A percentile compares a stretch with the other conserved stretches of the same genome.
These are phyloP conservation scores for Etheostoma spectabile DNA, from an alignment of 2,113 vertebrate species.

Conservation along the genomic window DNA sequence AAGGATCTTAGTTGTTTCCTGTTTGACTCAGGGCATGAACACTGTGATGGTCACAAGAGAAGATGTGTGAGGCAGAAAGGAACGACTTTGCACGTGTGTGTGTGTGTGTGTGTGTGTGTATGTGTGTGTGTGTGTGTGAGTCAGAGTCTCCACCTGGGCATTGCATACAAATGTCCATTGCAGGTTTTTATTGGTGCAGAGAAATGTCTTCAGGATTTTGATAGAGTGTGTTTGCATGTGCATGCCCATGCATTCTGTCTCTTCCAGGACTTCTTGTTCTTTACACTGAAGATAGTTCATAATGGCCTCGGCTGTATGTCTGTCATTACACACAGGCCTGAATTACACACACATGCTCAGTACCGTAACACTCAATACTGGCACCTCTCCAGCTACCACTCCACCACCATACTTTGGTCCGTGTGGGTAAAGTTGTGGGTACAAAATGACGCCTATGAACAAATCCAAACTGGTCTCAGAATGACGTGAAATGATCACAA, in stretches of 20 bases:
- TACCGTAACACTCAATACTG: no score
- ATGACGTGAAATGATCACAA: no score
- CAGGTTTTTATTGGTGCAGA: conserved; percentile 20
- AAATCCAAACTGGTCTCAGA: no score
- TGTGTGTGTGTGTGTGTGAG: background rate
- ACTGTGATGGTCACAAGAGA: conserved; percentile 23
- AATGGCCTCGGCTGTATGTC: no score
- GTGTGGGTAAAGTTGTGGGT: no score
- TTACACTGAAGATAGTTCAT: no score
- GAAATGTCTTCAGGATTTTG: conserved; percentile 37
- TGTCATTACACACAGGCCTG: no score
- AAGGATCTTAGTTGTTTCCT: conserved; percentile 31
- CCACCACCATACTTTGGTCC: no score
- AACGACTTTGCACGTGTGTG: background rate
- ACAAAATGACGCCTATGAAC: no score
- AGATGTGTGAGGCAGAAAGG: background rate
- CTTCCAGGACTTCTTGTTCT: no score
- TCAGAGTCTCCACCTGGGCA: conserved; percentile 12
- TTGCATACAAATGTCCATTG: conserved; percentile 46
- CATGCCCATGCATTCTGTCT: conserved; percentile 1
- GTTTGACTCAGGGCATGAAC: conserved; percentile 33
- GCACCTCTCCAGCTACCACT: no score
- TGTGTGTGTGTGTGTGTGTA: background rate
- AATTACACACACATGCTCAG: no score
- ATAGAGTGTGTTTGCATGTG: conserved; percentile 18